Evolutionary conservation across 2,888 invertebrate genomes (phyloP).

Genomic region (Lapara coniferarum): DNA sequence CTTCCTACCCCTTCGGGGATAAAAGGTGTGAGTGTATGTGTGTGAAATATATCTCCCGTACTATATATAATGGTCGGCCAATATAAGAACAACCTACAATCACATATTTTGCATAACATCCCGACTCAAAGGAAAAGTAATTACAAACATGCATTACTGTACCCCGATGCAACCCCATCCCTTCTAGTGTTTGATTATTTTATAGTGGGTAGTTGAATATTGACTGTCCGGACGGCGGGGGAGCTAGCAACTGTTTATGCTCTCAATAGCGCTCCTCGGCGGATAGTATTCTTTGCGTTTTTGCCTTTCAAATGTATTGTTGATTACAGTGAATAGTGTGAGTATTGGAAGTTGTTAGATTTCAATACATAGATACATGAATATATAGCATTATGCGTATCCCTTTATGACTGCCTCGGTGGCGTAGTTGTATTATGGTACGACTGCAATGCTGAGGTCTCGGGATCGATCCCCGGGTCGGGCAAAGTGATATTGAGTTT

Average conservation of each 20-base stretch:
- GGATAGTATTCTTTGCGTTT: conserved; percentile 16
- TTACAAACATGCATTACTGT: conserved; percentile 13
- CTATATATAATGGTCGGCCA: too few relatives aligned
- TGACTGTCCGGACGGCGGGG: conserved; percentile 47
- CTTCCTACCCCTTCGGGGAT: too few relatives aligned
- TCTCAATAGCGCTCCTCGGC: conserved; percentile 24
- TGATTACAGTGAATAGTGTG: neutral
- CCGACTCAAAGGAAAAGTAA: neutral
- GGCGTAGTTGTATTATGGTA: too few relatives aligned
- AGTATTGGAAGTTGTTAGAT: neutral
- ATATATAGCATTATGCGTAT: too few relatives aligned
- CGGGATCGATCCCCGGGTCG: too few relatives aligned
- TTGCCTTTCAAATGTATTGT: conserved; percentile 23
- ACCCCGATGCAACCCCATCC: conserved; percentile 46
- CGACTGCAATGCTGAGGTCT: too few relatives aligned
- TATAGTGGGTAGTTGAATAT: conserved; percentile 58
- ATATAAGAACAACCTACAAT: too few relatives aligned
- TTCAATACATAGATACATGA: too few relatives aligned
- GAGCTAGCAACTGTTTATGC: conserved; percentile 32
- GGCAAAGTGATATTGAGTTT: too few relatives aligned
- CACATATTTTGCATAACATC: neutral
- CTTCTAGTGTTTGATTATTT: conserved; percentile 62
- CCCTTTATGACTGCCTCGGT: too few relatives aligned
- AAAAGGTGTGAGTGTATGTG: too few relatives aligned
- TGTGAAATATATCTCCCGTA: too few relatives aligned